These are phyloP conservation scores for Hafferia zeledoni DNA, from an alignment of 2,797 vertebrate genomes.

Conservation along the genomic window DNA sequence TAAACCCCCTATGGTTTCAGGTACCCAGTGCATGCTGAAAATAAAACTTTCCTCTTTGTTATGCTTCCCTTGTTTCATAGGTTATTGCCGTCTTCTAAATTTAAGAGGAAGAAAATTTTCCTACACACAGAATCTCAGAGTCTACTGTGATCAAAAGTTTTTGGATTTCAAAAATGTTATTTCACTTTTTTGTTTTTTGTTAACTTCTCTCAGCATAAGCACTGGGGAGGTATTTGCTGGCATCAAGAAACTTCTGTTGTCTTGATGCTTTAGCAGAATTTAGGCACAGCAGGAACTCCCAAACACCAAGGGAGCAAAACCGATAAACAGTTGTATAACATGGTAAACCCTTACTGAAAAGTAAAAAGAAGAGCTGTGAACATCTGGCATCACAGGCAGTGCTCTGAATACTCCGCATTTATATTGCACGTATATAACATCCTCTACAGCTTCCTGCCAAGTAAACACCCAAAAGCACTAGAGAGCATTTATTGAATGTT, in stretches of 20 bases:
- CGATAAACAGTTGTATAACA: neutral
- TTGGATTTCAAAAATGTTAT: neutral
- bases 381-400: constrained; percentile 8
- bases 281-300: neutral
- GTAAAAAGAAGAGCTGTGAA: constrained; percentile 1
- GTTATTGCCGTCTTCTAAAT: too few species aligned
- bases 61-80: too few species aligned
- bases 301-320: neutral
- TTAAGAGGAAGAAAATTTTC: too few species aligned
- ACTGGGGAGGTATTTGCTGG: neutral
- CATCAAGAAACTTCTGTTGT: neutral
- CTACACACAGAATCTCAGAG: neutral
- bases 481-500: neutral
- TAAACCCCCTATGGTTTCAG: too few species aligned
- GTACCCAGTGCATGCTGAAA: too few species aligned
- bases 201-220: neutral
- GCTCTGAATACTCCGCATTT: neutral
- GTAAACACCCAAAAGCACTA: neutral
- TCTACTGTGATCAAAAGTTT: neutral
- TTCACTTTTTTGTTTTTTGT: neutral
- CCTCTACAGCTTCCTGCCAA: neutral
- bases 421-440: neutral
- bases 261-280: neutral
- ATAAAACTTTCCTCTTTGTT: too few species aligned
- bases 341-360: constrained; percentile 10